A percentile compares a stretch with the other conserved stretches of the same genome.
phyloP scores from a whole-genome alignment of 37 sponge, comb jelly and placozoan species.

The Cliona cf. orientalis region DNA sequence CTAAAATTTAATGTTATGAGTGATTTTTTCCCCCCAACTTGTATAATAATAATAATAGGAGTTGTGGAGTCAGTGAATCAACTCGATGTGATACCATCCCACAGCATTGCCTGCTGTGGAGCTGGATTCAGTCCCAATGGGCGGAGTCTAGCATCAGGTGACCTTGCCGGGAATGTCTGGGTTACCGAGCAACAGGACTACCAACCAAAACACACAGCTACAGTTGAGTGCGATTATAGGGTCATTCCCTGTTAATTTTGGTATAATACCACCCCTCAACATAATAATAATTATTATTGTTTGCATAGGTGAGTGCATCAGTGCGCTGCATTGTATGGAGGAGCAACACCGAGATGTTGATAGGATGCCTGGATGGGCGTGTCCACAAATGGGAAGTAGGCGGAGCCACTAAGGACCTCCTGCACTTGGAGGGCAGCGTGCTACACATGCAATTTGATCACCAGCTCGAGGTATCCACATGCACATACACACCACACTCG shows the following conservation, averaged over 20 bases:
- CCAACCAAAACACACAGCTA: conserved; percentile 20
- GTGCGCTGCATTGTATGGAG: conserved; percentile 74
- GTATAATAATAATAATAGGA: conserved; percentile 15
- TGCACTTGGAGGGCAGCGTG: conserved; percentile 60
- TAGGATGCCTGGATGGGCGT: conserved; percentile 68
- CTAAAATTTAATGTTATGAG: neutral
- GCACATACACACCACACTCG: neutral
- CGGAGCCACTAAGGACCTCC: neutral
- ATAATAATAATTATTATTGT: neutral
- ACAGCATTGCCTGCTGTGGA: conserved; percentile 71
- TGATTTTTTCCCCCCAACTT: neutral
- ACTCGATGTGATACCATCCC: neutral
- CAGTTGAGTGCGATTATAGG: neutral
- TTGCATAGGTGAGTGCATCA: conserved; percentile 55
- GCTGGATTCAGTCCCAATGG: conserved; percentile 55
- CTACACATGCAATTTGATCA: conserved; percentile 51
- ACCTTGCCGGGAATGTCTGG: conserved; percentile 65
- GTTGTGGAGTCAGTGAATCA: neutral
- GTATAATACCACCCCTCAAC: too few relatives aligned
- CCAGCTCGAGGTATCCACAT: conserved; percentile 22
- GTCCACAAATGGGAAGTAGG: conserved; percentile 41
- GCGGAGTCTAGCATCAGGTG: conserved; percentile 56
- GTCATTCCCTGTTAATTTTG: neutral
- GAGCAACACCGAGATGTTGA: conserved; percentile 22
- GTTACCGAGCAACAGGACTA: conserved; percentile 12